Evolutionary conservation across 2,888 invertebrate species (phyloP).

Genomic region (Nebria salina): DNA sequence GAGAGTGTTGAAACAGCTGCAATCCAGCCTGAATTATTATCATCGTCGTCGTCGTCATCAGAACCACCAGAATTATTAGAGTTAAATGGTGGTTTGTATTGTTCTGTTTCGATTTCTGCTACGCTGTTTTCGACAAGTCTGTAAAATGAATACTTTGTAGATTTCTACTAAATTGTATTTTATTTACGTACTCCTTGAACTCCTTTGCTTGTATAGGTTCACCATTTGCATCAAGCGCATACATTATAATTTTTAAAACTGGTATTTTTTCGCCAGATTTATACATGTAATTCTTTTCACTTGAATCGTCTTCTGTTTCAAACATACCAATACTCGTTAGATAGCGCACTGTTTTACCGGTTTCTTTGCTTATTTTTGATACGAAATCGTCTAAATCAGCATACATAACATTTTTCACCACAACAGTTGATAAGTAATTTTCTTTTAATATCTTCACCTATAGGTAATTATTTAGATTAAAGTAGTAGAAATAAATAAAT

Average conservation of each 20-base stretch:
- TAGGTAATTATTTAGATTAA: conserved; percentile 52
- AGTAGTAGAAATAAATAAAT: background rate
- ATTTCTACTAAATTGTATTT: background rate
- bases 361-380: conserved; percentile 54
- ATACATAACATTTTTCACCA: conserved; percentile 60
- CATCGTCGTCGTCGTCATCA: conserved; percentile 18
- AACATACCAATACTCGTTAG: conserved; percentile 22
- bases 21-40: conserved; percentile 53
- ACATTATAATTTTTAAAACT: conserved; percentile 49
- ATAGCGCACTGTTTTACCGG: conserved; percentile 24
- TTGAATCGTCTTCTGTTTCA: conserved; percentile 15
- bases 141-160: background rate
- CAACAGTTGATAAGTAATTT: conserved; percentile 63
- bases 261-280: conserved; percentile 46
- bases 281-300: conserved; percentile 11
- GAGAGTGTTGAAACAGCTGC: conserved; percentile 56
- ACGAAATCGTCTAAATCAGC: conserved; percentile 59
- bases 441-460: conserved; percentile 64
- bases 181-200: conserved; percentile 49
- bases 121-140: conserved; percentile 8
- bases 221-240: conserved; percentile 49
- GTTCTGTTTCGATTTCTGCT: conserved; percentile 29
- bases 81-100: conserved; percentile 20
- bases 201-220: conserved; percentile 46
- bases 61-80: conserved; percentile 27